phyloP scores from a whole-genome alignment of 1,140 invertebrate genomes.

The Scaptomyza montana region DNA sequence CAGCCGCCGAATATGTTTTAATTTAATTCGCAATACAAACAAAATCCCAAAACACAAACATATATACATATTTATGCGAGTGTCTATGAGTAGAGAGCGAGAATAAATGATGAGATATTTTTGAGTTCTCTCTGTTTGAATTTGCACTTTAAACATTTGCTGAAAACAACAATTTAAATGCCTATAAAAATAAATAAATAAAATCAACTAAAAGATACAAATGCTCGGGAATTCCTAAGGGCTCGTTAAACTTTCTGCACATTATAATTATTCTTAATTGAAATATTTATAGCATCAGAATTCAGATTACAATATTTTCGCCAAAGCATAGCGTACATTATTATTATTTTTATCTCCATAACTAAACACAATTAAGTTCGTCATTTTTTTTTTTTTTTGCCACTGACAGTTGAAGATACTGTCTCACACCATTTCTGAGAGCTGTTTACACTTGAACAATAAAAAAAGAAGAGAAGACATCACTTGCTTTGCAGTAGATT shows the following conservation, averaged over 20 bases:
- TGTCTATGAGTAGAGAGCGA: background rate
- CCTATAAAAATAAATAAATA: background rate
- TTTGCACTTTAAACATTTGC: slow-evolving; percentile 50
- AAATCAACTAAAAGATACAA: background rate
- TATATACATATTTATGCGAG: background rate
- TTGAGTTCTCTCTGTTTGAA: slow-evolving; percentile 24
- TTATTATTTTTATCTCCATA: too few species aligned
- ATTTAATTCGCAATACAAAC: slow-evolving; percentile 67
- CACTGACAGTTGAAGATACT: too few species aligned
- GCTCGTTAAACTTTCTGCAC: too few species aligned
- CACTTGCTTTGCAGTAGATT: slow-evolving; percentile 80
- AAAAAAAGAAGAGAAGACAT: background rate
- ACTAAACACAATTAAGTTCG: too few species aligned
- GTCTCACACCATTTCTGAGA: too few species aligned
- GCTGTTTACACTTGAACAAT: too few species aligned
- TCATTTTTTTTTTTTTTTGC: too few species aligned
- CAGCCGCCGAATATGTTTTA: slow-evolving; percentile 63
- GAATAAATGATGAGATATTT: slow-evolving; percentile 5
- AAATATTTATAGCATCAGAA: too few species aligned
- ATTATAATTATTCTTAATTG: too few species aligned
- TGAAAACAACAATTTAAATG: slow-evolving; percentile 12
- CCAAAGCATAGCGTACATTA: background rate
- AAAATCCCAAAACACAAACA: slow-evolving; percentile 13
- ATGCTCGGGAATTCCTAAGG: background rate
- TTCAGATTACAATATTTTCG: too few species aligned